These are phyloP conservation scores for Gambusia holbrooki DNA, from an alignment of 2,113 vertebrate species.

Conservation along the genomic window DNA sequence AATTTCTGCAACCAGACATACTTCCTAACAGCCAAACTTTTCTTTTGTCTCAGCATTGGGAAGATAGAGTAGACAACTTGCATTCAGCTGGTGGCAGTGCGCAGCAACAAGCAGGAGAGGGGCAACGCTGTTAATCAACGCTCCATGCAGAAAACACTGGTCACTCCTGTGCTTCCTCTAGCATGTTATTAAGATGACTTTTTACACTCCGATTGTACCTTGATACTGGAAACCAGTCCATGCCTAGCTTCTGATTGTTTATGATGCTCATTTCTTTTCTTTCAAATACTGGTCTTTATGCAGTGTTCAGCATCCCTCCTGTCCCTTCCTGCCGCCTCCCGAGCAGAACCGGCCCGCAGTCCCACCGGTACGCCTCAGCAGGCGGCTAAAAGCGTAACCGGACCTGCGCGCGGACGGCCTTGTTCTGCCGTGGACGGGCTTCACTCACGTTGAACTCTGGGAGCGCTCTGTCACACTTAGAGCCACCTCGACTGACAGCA, in stretches of 20 bases:
- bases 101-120: neutral
- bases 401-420: constrained; percentile 16
- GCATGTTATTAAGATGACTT: neutral
- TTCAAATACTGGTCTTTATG: constrained; percentile 60
- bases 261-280: constrained; percentile 53
- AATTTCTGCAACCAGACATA: neutral
- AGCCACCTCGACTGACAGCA: constrained; percentile 73
- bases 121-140: neutral
- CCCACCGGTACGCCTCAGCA: constrained; percentile 45
- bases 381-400: neutral
- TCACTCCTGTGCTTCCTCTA: neutral
- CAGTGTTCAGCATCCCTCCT: constrained; percentile 71
- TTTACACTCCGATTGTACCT: neutral
- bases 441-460: constrained; percentile 73
- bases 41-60: neutral
- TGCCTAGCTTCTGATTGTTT: constrained; percentile 44
- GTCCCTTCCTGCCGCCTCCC: constrained; percentile 46
- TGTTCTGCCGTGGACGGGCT: constrained; percentile 51
- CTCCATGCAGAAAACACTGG: neutral
- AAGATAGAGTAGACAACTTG: neutral
- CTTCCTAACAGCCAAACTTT: neutral
- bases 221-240: neutral
- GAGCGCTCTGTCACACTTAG: constrained; percentile 69
- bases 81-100: neutral
- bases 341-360: constrained; percentile 41